Evolutionary conservation across 2,888 invertebrate genomes (phyloP).

Genomic region (Meloe dianella): DNA sequence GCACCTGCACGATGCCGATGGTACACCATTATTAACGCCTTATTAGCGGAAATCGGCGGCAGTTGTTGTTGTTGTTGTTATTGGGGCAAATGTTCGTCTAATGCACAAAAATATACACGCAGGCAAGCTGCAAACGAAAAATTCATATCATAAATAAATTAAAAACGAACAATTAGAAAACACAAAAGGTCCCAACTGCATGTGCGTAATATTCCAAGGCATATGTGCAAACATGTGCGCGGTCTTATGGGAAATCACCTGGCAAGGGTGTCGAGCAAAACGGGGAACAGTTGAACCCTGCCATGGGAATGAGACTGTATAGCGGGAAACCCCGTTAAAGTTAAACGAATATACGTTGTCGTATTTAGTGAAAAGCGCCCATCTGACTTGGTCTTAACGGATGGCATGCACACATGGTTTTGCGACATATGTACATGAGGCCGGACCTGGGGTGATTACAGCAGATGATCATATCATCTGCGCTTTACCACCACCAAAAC

Average conservation of each 20-base stretch:
- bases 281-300: conserved; percentile 28
- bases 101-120: conserved; percentile 14
- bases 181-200: conserved; percentile 53
- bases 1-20: conserved; percentile 1
- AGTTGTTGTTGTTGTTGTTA: conserved; percentile 2
- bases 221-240: conserved; percentile 61
- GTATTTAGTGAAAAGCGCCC: conserved; percentile 38
- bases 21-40: conserved; percentile 14
- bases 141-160: conserved; percentile 59
- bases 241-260: conserved; percentile 62
- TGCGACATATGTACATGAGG: conserved; percentile 30
- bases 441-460: conserved; percentile 34
- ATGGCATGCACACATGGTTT: conserved; percentile 32
- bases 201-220: conserved; percentile 50
- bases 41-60: conserved; percentile 17
- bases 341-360: conserved; percentile 42
- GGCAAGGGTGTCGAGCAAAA: conserved; percentile 50
- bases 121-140: conserved; percentile 52
- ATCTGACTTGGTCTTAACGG: conserved; percentile 40
- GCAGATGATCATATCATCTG: conserved; percentile 47
- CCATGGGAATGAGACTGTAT: conserved; percentile 52
- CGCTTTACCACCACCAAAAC: conserved; percentile 15
- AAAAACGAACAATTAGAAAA: conserved; percentile 57
- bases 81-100: conserved; percentile 16
- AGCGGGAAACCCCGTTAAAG: conserved; percentile 37